A percentile compares a stretch with the other conserved stretches of the same genome.
phyloP scores from a whole-genome alignment of 2,113 vertebrate species.

The Lathamus discolor region DNA sequence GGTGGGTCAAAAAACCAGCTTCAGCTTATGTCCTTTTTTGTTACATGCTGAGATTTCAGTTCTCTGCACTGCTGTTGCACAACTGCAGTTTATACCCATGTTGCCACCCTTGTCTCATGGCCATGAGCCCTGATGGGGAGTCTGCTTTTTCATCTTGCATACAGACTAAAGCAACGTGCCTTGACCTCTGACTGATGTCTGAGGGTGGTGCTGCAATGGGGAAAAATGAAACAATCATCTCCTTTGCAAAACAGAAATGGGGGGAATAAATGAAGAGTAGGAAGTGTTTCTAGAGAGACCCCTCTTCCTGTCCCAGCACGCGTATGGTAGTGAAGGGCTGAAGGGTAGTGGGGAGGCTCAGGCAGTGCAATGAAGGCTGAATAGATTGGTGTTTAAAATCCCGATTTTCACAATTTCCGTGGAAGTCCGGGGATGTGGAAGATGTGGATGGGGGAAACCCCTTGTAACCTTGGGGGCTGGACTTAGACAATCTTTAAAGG shows the following conservation, averaged over 20 bases:
- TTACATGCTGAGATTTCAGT: neutral
- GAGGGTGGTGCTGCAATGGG: neutral
- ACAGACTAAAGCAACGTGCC: neutral
- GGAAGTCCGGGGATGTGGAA: neutral
- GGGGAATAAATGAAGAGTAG: neutral
- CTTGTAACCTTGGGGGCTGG: neutral
- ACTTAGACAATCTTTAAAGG: neutral
- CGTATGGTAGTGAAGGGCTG: rapidly evolving
- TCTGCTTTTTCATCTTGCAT: neutral
- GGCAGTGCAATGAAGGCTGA: rapidly evolving
- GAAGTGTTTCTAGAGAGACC: neutral
- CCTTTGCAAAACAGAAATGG: neutral
- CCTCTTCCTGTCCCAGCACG: neutral
- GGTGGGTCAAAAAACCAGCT: neutral
- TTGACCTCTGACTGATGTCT: neutral
- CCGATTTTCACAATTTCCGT: neutral
- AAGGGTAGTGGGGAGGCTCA: neutral
- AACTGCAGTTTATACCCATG: neutral
- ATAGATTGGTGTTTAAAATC: neutral
- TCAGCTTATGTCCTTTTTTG: neutral
- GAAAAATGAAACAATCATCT: rapidly evolving
- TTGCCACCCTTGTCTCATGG: neutral
- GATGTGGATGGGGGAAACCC: neutral
- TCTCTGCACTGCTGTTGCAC: neutral
- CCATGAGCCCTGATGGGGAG: neutral